Percentiles rank a stretch among this genome's conserved stretches.
Evolutionary conservation across 53 echinoderm and acorn worm genomes (phyloP).

Genomic region (Holothuria leucospilota): DNA sequence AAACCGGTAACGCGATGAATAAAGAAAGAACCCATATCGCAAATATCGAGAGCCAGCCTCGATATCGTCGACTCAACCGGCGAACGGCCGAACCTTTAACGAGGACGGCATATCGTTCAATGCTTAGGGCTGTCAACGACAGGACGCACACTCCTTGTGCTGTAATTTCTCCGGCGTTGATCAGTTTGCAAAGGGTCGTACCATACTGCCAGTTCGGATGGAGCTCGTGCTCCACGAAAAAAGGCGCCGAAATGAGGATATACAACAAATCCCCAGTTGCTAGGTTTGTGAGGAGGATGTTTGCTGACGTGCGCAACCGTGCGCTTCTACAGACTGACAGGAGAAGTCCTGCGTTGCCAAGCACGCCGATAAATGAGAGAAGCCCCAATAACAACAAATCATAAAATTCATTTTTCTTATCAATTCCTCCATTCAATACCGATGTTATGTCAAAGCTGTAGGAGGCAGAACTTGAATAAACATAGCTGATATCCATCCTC

Average conservation of each 20-base stretch:
- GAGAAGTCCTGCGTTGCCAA: slow-evolving; percentile 61
- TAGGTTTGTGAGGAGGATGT: slow-evolving; percentile 86
- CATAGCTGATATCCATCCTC: background rate
- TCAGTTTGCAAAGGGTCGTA: slow-evolving; percentile 65
- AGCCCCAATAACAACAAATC: slow-evolving; percentile 57
- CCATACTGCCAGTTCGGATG: slow-evolving; percentile 56
- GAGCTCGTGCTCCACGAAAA: slow-evolving; percentile 68
- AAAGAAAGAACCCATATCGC: slow-evolving; percentile 54
- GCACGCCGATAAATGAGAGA: slow-evolving; percentile 52
- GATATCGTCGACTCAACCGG: slow-evolving; percentile 61
- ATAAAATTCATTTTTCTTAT: slow-evolving; percentile 9
- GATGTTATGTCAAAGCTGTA: slow-evolving; percentile 9
- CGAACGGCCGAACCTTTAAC: slow-evolving; percentile 73
- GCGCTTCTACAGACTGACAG: slow-evolving; percentile 62
- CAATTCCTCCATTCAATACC: background rate
- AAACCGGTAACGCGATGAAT: slow-evolving; percentile 29
- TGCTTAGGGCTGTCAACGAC: slow-evolving; percentile 81
- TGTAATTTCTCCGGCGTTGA: slow-evolving; percentile 63
- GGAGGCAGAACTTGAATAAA: slow-evolving; percentile 3
- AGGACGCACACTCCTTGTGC: slow-evolving; percentile 85
- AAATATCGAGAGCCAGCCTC: slow-evolving; percentile 41
- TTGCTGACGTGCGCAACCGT: slow-evolving; percentile 81
- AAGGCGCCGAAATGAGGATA: slow-evolving; percentile 66
- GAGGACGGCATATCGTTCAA: slow-evolving; percentile 85
- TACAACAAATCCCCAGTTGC: slow-evolving; percentile 82